phyloP scores from a whole-genome alignment of 2,113 vertebrate genomes.

The Tonatia bakeri region DNA sequence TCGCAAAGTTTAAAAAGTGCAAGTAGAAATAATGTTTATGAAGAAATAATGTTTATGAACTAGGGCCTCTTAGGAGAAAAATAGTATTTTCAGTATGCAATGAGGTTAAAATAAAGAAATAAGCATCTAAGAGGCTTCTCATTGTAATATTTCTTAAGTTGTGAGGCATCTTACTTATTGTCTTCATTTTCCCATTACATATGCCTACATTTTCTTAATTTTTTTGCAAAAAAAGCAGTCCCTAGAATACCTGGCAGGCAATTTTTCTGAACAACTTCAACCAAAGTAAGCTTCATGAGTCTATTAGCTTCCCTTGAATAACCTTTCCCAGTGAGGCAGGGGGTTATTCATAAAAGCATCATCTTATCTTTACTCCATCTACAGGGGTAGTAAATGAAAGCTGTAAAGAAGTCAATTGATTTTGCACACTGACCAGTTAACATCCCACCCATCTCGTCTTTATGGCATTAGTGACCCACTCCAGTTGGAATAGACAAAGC shows the following conservation, averaged over 20 bases:
- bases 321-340: neutral
- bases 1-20: neutral
- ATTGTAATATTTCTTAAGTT: neutral
- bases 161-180: neutral
- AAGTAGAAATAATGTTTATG: neutral
- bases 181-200: neutral
- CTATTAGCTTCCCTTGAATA: neutral
- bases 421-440: neutral
- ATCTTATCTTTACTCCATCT: neutral
- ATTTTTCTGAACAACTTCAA: neutral
- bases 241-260: neutral
- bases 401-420: neutral
- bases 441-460: neutral
- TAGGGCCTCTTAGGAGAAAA: neutral
- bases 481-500: neutral
- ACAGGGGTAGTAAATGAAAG: neutral
- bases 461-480: neutral
- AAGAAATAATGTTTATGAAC: neutral
- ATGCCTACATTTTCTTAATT: neutral
- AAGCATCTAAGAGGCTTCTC: neutral
- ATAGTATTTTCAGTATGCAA: neutral
- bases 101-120: neutral
- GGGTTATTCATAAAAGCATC: neutral
- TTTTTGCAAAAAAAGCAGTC: neutral
- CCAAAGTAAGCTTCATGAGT: neutral